A percentile compares a stretch with the other conserved stretches of the same genome.
Evolutionary conservation across 2,113 vertebrate species (phyloP).

Genomic region (Theristicus caerulescens): DNA sequence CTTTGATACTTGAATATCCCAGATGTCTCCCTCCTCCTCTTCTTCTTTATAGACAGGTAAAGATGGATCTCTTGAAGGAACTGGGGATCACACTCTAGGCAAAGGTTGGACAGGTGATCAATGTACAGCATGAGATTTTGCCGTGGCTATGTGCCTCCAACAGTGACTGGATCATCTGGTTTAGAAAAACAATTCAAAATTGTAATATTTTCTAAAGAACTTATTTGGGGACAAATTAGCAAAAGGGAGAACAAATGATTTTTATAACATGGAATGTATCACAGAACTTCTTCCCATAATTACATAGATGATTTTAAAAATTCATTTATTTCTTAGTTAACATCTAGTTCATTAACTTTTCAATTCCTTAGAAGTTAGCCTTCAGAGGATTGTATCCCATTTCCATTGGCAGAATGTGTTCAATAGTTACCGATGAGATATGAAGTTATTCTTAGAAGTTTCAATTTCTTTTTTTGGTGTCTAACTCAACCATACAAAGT

Average conservation of each 20-base stretch:
- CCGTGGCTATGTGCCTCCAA: conserved; percentile 92
- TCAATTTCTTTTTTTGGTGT: neutral
- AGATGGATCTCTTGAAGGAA: conserved; percentile 83
- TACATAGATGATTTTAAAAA: neutral
- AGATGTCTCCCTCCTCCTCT: conserved; percentile 81
- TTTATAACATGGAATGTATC: neutral
- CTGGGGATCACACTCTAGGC: conserved; percentile 85
- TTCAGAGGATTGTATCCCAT: neutral
- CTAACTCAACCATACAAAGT: neutral
- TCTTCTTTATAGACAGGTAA: conserved; percentile 84
- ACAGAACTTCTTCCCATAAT: neutral
- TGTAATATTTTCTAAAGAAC: conserved; percentile 50
- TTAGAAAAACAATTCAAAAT: conserved; percentile 72
- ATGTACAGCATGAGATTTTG: conserved; percentile 90
- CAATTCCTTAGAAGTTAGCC: neutral
- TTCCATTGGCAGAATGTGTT: neutral
- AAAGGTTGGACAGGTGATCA: conserved; percentile 91
- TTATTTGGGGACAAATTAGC: neutral
- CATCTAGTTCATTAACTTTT: neutral
- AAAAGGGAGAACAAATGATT: neutral
- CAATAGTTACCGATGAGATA: neutral
- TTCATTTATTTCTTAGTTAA: neutral
- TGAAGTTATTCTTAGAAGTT: neutral
- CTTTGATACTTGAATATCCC: conserved; percentile 80
- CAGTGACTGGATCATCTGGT: conserved; percentile 91